These are phyloP conservation scores for Hiodon tergisus DNA, from an alignment of 2,113 vertebrate genomes.

Conservation along the genomic window DNA sequence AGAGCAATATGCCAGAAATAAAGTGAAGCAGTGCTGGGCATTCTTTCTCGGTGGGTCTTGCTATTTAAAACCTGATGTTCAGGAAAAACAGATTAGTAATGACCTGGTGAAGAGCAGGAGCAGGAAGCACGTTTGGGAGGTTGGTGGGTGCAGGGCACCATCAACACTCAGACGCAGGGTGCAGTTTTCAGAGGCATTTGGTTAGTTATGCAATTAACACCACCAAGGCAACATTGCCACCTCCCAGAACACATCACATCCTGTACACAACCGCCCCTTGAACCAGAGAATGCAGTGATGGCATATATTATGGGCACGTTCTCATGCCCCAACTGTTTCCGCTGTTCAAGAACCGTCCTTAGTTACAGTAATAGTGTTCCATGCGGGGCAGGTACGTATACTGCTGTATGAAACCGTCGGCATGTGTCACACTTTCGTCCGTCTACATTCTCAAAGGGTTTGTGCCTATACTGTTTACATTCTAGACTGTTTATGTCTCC, in stretches of 20 bases:
- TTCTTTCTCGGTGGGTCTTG: background rate
- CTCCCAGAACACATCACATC: too few species aligned
- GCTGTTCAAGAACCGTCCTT: background rate
- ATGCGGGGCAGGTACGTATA: background rate
- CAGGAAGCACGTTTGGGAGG: conserved; percentile 15
- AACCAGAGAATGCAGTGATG: too few species aligned
- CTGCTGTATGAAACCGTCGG: background rate
- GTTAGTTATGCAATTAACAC: too few species aligned
- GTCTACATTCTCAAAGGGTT: conserved; percentile 25
- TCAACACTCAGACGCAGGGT: background rate
- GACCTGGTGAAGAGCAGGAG: conserved; percentile 22
- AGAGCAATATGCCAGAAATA: background rate
- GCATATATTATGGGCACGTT: background rate
- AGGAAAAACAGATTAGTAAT: conserved; percentile 32
- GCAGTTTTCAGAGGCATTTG: too few species aligned
- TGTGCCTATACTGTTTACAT: conserved; percentile 28
- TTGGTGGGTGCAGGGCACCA: background rate
- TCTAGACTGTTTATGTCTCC: conserved; percentile 19
- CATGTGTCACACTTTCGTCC: conserved; percentile 10
- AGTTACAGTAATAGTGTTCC: background rate
- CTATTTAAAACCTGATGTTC: conserved; percentile 36
- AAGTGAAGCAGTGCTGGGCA: background rate
- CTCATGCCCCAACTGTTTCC: background rate
- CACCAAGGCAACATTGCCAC: too few species aligned
- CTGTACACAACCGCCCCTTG: too few species aligned